A percentile compares a stretch with the other conserved stretches of the same genome.
Evolutionary conservation across 1,140 invertebrate species (phyloP).

Genomic region (Cyrtorhinus lividipennis): DNA sequence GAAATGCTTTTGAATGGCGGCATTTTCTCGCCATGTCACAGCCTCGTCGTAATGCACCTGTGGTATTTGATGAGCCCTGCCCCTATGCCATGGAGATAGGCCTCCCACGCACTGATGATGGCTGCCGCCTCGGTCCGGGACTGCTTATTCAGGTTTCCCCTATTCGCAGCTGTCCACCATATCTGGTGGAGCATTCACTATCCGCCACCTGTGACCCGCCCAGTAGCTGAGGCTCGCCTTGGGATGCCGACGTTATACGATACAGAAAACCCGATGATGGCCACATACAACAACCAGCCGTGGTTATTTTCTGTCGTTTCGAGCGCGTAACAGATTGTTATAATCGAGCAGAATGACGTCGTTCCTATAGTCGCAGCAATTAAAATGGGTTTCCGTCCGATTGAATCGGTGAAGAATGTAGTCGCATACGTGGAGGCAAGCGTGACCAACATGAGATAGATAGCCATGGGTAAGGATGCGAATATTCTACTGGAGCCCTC

Average conservation of each 20-base stretch:
- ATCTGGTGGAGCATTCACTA: too few species aligned
- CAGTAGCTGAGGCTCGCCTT: too few species aligned
- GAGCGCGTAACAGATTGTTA: slow-evolving; percentile 15
- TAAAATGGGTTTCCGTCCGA: slow-evolving; percentile 32
- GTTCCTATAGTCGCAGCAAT: slow-evolving; percentile 26
- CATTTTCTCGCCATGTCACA: too few species aligned
- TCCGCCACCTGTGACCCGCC: too few species aligned
- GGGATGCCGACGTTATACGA: slow-evolving; percentile 29
- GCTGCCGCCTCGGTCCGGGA: too few species aligned
- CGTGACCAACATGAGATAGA: slow-evolving; percentile 21
- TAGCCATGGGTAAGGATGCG: not conserved
- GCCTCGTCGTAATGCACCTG: too few species aligned
- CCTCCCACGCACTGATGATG: too few species aligned
- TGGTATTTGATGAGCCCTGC: too few species aligned
- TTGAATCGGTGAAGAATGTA: slow-evolving; percentile 27
- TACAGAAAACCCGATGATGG: slow-evolving; percentile 30
- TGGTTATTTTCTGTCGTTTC: slow-evolving; percentile 15
- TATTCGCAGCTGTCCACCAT: too few species aligned
- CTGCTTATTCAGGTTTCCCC: too few species aligned
- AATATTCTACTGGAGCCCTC: not conserved
- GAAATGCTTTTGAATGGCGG: too few species aligned
- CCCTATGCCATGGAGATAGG: too few species aligned
- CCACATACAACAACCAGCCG: slow-evolving; percentile 28
- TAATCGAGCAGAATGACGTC: slow-evolving; percentile 10
- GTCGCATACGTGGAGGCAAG: slow-evolving; percentile 14